Evolutionary conservation across 2,113 vertebrate species (phyloP).

Genomic region (Baryphthengus martii): DNA sequence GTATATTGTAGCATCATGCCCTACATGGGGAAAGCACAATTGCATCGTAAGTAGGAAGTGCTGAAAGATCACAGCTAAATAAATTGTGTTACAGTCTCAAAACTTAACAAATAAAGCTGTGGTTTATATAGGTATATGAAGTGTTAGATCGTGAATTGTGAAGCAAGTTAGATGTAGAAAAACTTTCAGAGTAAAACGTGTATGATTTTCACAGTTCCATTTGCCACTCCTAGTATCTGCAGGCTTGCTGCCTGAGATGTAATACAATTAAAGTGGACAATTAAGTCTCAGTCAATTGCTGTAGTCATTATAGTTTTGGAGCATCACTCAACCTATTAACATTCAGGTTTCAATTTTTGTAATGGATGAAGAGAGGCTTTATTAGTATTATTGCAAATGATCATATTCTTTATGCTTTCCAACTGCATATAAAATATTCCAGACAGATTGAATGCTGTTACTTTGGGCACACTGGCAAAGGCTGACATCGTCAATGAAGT

Average conservation of each 20-base stretch:
- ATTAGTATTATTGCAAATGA: not conserved
- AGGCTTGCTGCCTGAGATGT: not conserved
- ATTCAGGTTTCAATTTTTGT: not conserved
- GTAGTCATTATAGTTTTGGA: not conserved
- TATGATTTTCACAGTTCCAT: not conserved
- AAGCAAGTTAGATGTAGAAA: not conserved
- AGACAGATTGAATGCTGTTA: not conserved
- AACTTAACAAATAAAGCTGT: not conserved
- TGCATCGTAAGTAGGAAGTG: not conserved
- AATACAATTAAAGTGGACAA: not conserved
- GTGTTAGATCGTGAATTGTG: not conserved
- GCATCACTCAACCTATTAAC: not conserved
- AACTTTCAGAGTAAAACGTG: not conserved
- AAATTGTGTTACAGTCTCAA: not conserved
- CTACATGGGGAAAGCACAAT: not conserved
- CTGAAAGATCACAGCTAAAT: not conserved
- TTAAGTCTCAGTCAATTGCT: not conserved
- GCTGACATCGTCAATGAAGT: not conserved
- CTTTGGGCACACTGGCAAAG: not conserved
- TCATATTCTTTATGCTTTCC: not conserved
- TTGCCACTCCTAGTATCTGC: not conserved
- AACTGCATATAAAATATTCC: not conserved
- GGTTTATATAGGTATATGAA: not conserved
- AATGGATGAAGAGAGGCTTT: not conserved
- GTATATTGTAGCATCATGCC: not conserved